Conservation (phyloP, 2,797 vertebrate genomes). For the Paguma larvata region DNA sequence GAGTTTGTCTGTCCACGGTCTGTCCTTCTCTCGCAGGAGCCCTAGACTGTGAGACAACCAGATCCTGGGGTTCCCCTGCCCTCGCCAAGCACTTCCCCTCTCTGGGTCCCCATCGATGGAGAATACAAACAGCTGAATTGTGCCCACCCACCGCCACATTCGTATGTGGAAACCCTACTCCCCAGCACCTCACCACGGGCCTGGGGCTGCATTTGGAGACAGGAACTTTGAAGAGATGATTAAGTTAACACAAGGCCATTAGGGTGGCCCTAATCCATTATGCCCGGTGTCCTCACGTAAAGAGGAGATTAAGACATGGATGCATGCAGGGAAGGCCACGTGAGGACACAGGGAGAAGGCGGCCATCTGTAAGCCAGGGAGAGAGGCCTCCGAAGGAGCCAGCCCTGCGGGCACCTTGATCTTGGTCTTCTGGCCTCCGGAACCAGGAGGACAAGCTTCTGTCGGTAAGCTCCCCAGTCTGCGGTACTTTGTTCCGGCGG, state of each 20-base stretch:
- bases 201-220: not conserved
- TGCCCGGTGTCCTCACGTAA: not conserved
- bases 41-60: not conserved
- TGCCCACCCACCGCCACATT: rapidly evolving
- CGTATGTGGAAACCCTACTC: not conserved
- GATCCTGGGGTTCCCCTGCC: not conserved
- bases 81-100: not conserved
- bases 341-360: not conserved
- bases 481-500: not conserved
- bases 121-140: not conserved
- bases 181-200: not conserved
- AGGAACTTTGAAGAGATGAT: not conserved
- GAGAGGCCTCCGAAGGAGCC: not conserved
- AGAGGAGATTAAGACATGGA: not conserved
- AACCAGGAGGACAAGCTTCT: not conserved
- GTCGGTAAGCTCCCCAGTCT: not conserved
- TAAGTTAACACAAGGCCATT: not conserved
- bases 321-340: rapidly evolving
- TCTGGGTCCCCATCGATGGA: rapidly evolving
- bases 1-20: rapidly evolving
- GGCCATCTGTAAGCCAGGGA: not conserved
- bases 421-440: not conserved
- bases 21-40: not conserved
- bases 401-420: rapidly evolving
- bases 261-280: not conserved